Evolutionary conservation across 2,113 vertebrate species (phyloP).

Genomic region (Madoqua kirkii): DNA sequence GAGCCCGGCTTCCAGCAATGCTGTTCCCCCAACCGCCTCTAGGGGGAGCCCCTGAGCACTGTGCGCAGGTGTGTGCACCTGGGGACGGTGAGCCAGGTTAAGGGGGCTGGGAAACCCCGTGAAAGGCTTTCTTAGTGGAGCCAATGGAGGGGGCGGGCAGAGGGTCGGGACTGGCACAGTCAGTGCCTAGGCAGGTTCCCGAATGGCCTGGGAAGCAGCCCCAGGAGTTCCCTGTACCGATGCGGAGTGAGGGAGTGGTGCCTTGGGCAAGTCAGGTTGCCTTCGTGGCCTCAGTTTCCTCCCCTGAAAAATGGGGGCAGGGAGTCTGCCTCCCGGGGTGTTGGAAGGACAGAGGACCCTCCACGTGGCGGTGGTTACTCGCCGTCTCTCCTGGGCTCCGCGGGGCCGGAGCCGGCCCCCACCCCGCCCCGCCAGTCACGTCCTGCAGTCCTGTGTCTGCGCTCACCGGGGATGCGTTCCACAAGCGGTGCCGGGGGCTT

Average conservation of each 20-base stretch:
- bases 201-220: not conserved
- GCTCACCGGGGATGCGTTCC: not conserved
- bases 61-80: rapidly evolving
- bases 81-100: not conserved
- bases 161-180: not conserved
- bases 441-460: rapidly evolving
- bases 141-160: rapidly evolving
- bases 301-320: not conserved
- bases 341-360: rapidly evolving
- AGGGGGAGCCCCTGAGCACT: not conserved
- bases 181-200: not conserved
- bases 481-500: rapidly evolving
- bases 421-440: rapidly evolving
- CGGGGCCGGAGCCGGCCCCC: too few relatives aligned
- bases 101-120: not conserved
- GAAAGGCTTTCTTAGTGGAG: not conserved
- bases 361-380: rapidly evolving
- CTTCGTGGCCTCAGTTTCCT: not conserved
- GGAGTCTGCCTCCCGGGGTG: rapidly evolving
- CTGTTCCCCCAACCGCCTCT: not conserved
- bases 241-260: rapidly evolving
- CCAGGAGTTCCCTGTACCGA: rapidly evolving
- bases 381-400: rapidly evolving
- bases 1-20: rapidly evolving
- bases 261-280: too few relatives aligned